Evolutionary conservation across 1,140 invertebrate species (phyloP).

Genomic region (Hylyphantes graminicola): DNA sequence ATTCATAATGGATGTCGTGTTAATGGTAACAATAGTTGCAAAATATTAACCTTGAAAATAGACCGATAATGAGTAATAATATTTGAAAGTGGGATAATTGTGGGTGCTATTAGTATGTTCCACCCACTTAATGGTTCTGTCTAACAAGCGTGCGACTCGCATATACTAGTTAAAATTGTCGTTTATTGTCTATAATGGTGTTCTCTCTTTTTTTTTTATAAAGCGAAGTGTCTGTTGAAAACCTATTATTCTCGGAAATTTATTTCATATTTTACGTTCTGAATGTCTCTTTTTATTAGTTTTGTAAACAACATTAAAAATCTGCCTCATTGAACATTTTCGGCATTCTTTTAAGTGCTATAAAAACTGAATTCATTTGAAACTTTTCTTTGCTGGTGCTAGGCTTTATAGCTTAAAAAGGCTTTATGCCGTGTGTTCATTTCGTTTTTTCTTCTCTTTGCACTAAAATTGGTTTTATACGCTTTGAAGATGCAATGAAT

Average conservation of each 20-base stretch:
- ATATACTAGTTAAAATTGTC: slow-evolving; percentile 27
- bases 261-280: neutral
- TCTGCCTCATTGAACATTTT: neutral
- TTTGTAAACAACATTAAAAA: too few species aligned
- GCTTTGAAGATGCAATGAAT: too few species aligned
- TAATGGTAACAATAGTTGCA: slow-evolving; percentile 22
- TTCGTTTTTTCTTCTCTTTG: too few species aligned
- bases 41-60: slow-evolving; percentile 16
- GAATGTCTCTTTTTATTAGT: neutral
- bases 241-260: neutral
- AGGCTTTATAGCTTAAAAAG: too few species aligned
- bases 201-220: too few species aligned
- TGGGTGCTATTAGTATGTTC: slow-evolving; percentile 24
- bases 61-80: slow-evolving; percentile 33
- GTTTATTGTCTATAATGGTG: slow-evolving; percentile 25
- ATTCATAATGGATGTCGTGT: slow-evolving; percentile 8
- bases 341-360: neutral
- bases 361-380: too few species aligned
- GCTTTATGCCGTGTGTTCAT: too few species aligned
- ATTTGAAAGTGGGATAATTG: slow-evolving; percentile 7
- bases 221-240: slow-evolving; percentile 8
- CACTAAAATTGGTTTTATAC: too few species aligned
- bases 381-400: too few species aligned
- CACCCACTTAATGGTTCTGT: slow-evolving; percentile 17
- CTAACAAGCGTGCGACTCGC: neutral